Base-by-base conservation (phyloP, 1,140 invertebrate genomes). In the Macrotrachela quadricornifera region DNA sequence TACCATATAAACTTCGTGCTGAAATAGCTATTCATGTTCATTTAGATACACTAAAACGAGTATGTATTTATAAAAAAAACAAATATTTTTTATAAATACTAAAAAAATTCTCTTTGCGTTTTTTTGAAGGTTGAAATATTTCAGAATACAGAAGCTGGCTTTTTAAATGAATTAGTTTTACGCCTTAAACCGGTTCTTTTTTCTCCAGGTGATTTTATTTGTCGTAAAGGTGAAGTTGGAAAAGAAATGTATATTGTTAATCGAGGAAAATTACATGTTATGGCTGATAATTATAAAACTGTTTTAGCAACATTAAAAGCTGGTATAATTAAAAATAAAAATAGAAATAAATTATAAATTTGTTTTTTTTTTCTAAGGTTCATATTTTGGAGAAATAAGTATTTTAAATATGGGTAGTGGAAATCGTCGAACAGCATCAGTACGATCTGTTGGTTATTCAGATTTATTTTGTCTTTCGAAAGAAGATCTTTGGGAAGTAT, bases 221-320 rank as follows among this genome's bases (percentile, higher is more conserved):
- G 90, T 73, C 79, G 88, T 62, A 96, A 95, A 82, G 88, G 86
- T 60, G 86, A 92, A 75, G 86, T 91, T 55, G 86, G 87, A 56
- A 91, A 91, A 73, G 86, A 91, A 71, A 91, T 92, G 86, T 95
- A 95, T 74, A 96, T 95, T 76, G 88, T 95, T 58, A 94, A 92
- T 73, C 76, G 88, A 59, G 90, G 91, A 55, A 76, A 83, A 59
- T 77, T 96, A 42, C 87, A 94, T 71, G 90, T 96, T 58, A 88
- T 96, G 38, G 85, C 85, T 15, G 86, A 91, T 74, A 90, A 95
- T 73, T 88, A 88, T 46, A 85, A 87, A 70, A 90, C 86, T 21
- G 88, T 95, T 43, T 75, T 96, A 64, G 90, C 90, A 57, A 94
- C 87, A 55, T 76, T 96, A 57, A 85, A 86, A 71, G 85, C 86